Evolutionary conservation across 2,888 invertebrate species (phyloP).

Genomic region (Cataglyphis cursor): DNA sequence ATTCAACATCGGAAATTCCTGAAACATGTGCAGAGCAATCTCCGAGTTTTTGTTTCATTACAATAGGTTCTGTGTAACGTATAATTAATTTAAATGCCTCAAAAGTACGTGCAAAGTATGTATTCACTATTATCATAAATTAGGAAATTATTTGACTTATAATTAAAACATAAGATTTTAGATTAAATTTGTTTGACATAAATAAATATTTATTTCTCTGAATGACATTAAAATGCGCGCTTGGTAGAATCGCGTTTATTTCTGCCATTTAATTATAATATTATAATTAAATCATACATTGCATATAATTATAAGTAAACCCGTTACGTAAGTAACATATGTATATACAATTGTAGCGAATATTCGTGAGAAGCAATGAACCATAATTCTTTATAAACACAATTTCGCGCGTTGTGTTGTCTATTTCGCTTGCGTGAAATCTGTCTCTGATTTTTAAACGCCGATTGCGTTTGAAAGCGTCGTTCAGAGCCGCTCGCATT

Average conservation of each 20-base stretch:
- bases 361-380: background rate
- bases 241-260: background rate
- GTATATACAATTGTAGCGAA: background rate
- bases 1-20: background rate
- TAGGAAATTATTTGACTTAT: background rate
- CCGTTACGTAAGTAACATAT: background rate
- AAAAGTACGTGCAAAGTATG: background rate
- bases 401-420: background rate
- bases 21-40: background rate
- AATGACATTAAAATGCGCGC: background rate
- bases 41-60: background rate
- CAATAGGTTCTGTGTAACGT: background rate
- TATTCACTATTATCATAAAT: background rate
- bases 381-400: background rate
- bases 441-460: constrained; percentile 13
- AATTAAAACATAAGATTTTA: too few species aligned
- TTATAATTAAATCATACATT: too few species aligned
- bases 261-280: background rate
- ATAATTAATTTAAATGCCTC: background rate
- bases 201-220: background rate
- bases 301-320: background rate
- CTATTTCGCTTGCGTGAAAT: background rate
- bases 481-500: background rate
- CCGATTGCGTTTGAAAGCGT: background rate
- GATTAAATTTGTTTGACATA: background rate